Evolutionary conservation across 2,113 vertebrate species (phyloP).

Genomic region (Morphnarchus princeps): DNA sequence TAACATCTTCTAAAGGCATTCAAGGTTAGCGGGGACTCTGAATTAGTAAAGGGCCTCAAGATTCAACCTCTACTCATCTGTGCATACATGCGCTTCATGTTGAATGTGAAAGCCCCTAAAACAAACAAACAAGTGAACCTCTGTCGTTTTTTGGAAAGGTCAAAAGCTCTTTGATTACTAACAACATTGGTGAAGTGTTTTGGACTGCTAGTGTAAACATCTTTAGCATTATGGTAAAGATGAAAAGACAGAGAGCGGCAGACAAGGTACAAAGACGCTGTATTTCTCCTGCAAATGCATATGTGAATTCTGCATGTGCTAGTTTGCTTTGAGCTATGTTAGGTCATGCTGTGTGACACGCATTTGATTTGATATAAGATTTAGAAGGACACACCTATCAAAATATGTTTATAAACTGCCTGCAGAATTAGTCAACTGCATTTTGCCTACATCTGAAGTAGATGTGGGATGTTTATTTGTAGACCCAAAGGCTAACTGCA

Average conservation of each 20-base stretch:
- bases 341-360: slow-evolving; percentile 1
- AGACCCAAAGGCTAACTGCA: background rate
- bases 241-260: background rate
- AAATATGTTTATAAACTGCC: slow-evolving; percentile 25
- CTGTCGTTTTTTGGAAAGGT: background rate
- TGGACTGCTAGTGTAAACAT: background rate
- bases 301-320: slow-evolving; percentile 23
- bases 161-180: background rate
- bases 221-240: background rate
- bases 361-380: slow-evolving; percentile 17
- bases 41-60: background rate
- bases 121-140: background rate
- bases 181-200: background rate
- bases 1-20: background rate
- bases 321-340: slow-evolving; percentile 39
- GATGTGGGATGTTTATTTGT: background rate
- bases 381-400: slow-evolving; percentile 50
- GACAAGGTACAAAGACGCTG: slow-evolving; percentile 10
- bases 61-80: background rate
- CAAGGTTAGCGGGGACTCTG: background rate
- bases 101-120: background rate
- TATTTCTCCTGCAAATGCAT: background rate
- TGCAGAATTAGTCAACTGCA: slow-evolving; percentile 25
- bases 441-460: background rate
- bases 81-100: background rate